phyloP scores from a whole-genome alignment of 2,797 vertebrate species.

The Australoheros facetus region DNA sequence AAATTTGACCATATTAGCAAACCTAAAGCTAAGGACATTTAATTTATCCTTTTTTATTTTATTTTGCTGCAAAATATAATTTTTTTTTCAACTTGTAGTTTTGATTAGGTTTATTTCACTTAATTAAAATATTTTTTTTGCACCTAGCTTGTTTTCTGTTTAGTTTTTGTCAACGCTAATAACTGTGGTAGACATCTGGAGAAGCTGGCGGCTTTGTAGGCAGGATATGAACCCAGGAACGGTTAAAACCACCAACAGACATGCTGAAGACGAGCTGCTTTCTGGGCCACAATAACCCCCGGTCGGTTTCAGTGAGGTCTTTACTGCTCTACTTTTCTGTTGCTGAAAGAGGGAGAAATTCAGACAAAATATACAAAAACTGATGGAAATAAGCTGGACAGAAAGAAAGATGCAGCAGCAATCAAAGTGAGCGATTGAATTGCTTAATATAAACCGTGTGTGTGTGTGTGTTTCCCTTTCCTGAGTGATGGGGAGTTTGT shows the following conservation, averaged over 20 bases:
- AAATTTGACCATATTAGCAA: neutral
- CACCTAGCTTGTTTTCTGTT: neutral
- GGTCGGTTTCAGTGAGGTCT: neutral
- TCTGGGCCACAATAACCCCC: conserved; percentile 10
- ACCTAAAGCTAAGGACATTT: neutral
- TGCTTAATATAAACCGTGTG: neutral
- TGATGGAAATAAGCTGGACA: neutral
- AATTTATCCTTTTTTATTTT: neutral
- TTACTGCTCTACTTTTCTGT: neutral
- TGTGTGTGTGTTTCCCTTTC: neutral
- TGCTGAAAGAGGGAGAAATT: neutral
- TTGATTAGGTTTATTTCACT: neutral
- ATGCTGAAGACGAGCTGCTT: neutral
- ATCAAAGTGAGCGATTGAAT: neutral
- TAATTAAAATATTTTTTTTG: neutral
- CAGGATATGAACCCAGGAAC: conserved; percentile 35
- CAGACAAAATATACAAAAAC: neutral
- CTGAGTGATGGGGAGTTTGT: neutral
- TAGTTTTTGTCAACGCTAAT: neutral
- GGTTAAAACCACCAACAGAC: conserved; percentile 45
- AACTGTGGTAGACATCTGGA: neutral
- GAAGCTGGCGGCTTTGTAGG: conserved; percentile 1
- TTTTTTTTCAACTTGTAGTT: neutral
- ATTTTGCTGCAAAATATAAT: neutral
- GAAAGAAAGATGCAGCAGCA: neutral